Evolutionary conservation across 2,888 invertebrate genomes (phyloP), one percentile per base, ranked within the genome.

Genomic region (Syritta pipiens): DNA sequence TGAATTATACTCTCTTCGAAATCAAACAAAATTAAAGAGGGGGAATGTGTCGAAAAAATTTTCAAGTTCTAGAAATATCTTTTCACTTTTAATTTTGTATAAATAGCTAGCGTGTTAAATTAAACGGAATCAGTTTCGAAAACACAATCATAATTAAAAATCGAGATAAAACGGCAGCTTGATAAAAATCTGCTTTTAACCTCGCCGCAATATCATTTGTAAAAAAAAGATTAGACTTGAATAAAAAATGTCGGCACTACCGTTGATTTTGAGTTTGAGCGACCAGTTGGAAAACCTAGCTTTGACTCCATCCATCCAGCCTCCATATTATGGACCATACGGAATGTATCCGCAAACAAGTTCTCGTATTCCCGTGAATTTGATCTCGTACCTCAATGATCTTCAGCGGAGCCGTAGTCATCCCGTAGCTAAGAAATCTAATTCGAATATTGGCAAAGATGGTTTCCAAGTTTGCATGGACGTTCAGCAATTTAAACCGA

Each of bases 401-500:
- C 24, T 28, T 2, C 55, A 30, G 6, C 55, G 30, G 1, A 19
- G 7, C 30, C 67, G 48, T 5, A 37, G 37, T 1, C 35, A 12
- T 4, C 19, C 24, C 2, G 40, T 35, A 1, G n/a, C 1, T 10
- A 4, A 37, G 7, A 42, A 7, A 4, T 6, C 42, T 1, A n/a
- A 42, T 4, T 49, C 76, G 6, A 62, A 32, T n/a, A 53, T 89
- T 19, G 92, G 92, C 82, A 91, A 91, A 4, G 91, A 93, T 83
- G 92, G 92, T 77, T 93, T 93, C 76, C 92, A 93, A 85, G 92
- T 93, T 9, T 91, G 91, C 82, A 88, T 95, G 82, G 94, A 95
- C 84, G 94, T 95, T 0, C 92, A 93, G 84, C 93, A 94, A 83
- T 95, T 94, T 84, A 89, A 90, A 9, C 94, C 95, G 0, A 92